Base-by-base conservation (phyloP, 2,113 vertebrate genomes). In the Eudyptes chrysolophus region DNA sequence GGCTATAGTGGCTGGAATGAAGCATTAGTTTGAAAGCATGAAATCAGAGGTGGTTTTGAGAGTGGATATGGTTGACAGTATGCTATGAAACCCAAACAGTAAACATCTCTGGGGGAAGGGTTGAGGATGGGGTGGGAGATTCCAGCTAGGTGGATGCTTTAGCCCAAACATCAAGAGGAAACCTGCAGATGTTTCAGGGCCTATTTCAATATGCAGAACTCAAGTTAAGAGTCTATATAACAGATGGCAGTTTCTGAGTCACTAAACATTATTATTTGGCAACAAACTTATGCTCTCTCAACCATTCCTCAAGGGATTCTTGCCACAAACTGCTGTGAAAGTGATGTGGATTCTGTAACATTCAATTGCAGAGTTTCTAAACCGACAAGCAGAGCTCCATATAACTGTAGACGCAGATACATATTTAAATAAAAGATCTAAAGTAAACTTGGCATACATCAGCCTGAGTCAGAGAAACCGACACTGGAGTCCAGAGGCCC, bases 201-300 rank as follows among this genome's bases (percentile, higher is more conserved):
- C 89, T 95, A 32, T 87, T 94, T 96, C 85, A 94, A 95, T 84
- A 95, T 83, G 74, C 87, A 86, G 90, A 97, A 75, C 62, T 96
- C 42, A 29, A 87, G 42, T 95, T 97, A 96, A 94, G 94, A 89
- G 71, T 55, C 87, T 95, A 16, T 95, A 80, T 71, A 94, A 90
- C 97, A 98, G 97, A 98, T 95, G 95, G 97, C 87, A 97, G 36
- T 84, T 96, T 97, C 94, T 94, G 84, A 98, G 82, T 97, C 97
- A 98, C 94, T 93, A 69, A 97, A 93, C 76, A 89, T 95, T 93
- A 93, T 81, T 96, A 95, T 95, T 93, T 97, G 94, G 97, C 96
- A 97, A 88, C 48, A 89, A 78, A 74, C 62, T 92, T 96, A 40
- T 9, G 40, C 75, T 87, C 83, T 61, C 62, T 94, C 72, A 90